Evolutionary conservation across 2,888 invertebrate genomes (phyloP).

Genomic region (Epinotia ramella): DNA sequence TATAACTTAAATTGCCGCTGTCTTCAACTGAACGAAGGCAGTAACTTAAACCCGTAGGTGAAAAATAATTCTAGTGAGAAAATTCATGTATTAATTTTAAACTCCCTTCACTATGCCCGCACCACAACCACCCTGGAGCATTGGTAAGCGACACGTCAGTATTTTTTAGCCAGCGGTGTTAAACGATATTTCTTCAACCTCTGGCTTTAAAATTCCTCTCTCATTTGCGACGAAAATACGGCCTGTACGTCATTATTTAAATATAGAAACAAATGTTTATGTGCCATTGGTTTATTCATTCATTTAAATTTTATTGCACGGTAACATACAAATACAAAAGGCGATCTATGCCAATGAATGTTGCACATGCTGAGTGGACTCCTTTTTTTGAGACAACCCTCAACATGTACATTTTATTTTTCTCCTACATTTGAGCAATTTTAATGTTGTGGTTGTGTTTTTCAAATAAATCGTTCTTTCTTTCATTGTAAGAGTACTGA

Average conservation of each 20-base stretch:
- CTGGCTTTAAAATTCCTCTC: slow-evolving; percentile 27
- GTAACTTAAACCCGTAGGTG: not conserved
- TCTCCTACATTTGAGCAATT: no score
- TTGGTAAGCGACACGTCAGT: slow-evolving; percentile 41
- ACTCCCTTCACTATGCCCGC: not conserved
- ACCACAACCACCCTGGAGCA: slow-evolving; percentile 23
- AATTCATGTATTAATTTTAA: not conserved
- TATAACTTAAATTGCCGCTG: no score
- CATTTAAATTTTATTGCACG: no score
- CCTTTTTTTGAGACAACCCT: no score
- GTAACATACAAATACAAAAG: no score
- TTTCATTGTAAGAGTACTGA: no score
- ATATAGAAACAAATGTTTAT: not conserved
- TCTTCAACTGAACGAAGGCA: not conserved
- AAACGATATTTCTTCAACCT: slow-evolving; percentile 38
- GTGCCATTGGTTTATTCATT: not conserved
- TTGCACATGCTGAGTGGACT: no score
- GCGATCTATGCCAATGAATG: no score
- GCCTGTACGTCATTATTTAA: not conserved
- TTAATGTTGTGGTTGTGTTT: no score
- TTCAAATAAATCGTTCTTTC: no score
- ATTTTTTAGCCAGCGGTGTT: slow-evolving; percentile 37
- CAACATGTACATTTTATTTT: no score
- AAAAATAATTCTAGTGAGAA: not conserved
- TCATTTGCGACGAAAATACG: slow-evolving; percentile 16